Base-by-base conservation (phyloP, 1,140 invertebrate genomes). In the Pseudomyrmex sp. region DNA sequence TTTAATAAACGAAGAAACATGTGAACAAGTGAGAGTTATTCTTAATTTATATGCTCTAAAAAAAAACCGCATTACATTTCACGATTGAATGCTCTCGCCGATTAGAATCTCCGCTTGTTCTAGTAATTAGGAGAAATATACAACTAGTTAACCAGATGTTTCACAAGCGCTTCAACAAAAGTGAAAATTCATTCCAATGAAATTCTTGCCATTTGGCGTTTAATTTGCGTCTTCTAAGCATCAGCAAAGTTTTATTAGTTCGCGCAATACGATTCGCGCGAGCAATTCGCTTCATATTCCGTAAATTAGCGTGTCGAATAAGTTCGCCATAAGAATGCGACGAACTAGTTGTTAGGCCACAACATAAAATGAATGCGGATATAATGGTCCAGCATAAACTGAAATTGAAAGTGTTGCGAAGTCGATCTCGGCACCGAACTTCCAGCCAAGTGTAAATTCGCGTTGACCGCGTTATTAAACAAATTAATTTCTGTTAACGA, bases 331-430 rank as follows among this genome's bases (percentile, higher is more conserved):
- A 13, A 52, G 18, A 58, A 58, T 48, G 20, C 8, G 35, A 54
- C n/a, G 18, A 35, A 56, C 59, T 77, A 65, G 65, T 46, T 56
- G 58, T 20, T 50, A 61, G 59, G 23, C 58, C 12, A 58, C 44
- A 7, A 20, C 58, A 50, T 75, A 76, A 87, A 88, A 88, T 84
- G 85, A 87, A 87, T 83, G 35, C 80, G 65, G 54, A 70, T 75
- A 82, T 86, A 80, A 88, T 87, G 61, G 35, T n/a, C 58, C 63
- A 66, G 61, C 85, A 82, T 88, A 86, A 88, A 88, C 84, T 82
- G 75, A 82, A 88, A 86, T 88, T 90, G 65, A 83, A 86, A 65
- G 82, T 86, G 82, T 86, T 86, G 74, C 66, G 70, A 91, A 89
- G 84, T 85, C 66, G 66, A 88, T 88, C 54, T 72, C 74, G 66